Percentiles rank a stretch among this genome's conserved stretches.
These are phyloP conservation scores for Dendrocincla tyrannina DNA, from an alignment of 2,797 vertebrate genomes.

Conservation along the genomic window DNA sequence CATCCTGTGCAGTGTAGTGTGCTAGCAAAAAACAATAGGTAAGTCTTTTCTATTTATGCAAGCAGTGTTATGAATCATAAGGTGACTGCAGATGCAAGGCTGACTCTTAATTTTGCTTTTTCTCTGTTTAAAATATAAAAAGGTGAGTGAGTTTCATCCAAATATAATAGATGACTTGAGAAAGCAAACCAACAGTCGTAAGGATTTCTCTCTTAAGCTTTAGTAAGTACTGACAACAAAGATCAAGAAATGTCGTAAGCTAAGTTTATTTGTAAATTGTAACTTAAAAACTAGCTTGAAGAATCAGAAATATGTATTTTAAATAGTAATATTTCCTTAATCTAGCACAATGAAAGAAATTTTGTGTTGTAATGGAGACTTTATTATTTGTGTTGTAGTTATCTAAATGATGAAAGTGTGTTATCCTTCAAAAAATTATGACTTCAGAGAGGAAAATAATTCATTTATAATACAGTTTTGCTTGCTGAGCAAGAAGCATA, in stretches of 20 bases:
- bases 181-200: neutral
- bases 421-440: slow-evolving; percentile 4
- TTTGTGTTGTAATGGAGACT: neutral
- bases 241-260: neutral
- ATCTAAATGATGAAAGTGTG: neutral
- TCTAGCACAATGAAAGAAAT: neutral
- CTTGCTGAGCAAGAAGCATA: slow-evolving; percentile 12
- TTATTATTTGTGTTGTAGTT: neutral
- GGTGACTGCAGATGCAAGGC: neutral
- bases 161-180: neutral
- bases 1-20: neutral
- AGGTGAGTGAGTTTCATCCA: neutral
- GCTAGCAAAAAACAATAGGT: slow-evolving; percentile 19
- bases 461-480: neutral
- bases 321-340: neutral
- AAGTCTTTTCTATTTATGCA: neutral
- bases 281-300: neutral
- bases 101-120: slow-evolving; percentile 9
- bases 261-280: neutral
- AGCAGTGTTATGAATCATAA: neutral
- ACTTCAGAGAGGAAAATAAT: slow-evolving; percentile 28
- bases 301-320: neutral
- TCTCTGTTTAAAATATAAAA: neutral
- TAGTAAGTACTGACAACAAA: neutral
- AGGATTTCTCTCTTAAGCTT: neutral